Conservation (phyloP, 2,888 invertebrate species). For the Drosophila antonietae region DNA sequence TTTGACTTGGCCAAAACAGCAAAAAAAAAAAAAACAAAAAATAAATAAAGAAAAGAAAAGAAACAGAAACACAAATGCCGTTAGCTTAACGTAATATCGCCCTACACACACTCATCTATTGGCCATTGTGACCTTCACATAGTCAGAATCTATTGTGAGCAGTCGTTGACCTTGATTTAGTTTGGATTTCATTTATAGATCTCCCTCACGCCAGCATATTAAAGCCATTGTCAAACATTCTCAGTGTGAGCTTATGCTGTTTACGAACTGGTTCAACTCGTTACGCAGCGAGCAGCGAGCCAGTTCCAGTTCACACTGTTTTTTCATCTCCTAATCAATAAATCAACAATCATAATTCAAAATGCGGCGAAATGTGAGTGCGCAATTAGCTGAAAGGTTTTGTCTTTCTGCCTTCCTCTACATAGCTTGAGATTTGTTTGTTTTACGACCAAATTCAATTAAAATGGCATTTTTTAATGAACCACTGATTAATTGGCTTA, state of each 20-base stretch:
- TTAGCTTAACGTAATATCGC: slow-evolving; percentile 50
- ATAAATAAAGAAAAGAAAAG: slow-evolving; percentile 24
- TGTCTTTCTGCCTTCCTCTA: background rate
- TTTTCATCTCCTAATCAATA: background rate
- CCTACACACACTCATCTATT: slow-evolving; percentile 11
- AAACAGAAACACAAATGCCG: slow-evolving; percentile 57
- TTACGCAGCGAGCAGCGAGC: slow-evolving; percentile 20
- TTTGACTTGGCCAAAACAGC: slow-evolving; percentile 2
- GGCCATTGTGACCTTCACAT: slow-evolving; percentile 48
- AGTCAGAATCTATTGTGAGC: slow-evolving; percentile 37
- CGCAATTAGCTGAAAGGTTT: slow-evolving; percentile 28
- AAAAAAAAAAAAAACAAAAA: too few relatives aligned
- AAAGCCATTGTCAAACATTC: slow-evolving; percentile 39
- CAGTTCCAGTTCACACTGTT: slow-evolving; percentile 12
- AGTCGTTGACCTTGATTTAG: slow-evolving; percentile 46
- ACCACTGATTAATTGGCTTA: background rate
- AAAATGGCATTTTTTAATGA: slow-evolving; percentile 7
- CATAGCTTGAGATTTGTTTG: background rate
- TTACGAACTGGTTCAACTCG: slow-evolving; percentile 32
- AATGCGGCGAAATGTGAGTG: slow-evolving; percentile 28
- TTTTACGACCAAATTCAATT: slow-evolving; percentile 12
- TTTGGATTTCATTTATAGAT: slow-evolving; percentile 33
- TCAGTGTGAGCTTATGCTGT: background rate
- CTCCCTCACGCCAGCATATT: background rate
- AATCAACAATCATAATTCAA: slow-evolving; percentile 36